phyloP scores from a whole-genome alignment of 1,140 invertebrate genomes.

The Triops cancriformis region DNA sequence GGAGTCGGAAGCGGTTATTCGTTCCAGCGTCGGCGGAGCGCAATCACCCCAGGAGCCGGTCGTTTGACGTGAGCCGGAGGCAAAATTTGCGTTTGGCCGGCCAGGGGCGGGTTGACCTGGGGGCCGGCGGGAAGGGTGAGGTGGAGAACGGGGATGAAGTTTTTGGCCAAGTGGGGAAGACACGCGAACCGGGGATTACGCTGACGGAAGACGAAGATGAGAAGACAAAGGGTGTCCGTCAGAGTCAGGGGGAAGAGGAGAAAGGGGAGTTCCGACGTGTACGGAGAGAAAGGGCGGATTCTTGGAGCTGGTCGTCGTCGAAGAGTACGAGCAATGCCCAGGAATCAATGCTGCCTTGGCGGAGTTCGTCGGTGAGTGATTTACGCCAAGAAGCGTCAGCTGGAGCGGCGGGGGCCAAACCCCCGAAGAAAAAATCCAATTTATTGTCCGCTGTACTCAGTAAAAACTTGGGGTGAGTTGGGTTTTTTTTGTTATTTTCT shows the following conservation, averaged over 20 bases:
- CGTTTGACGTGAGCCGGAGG: background rate
- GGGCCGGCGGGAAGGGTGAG: background rate
- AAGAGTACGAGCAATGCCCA: background rate
- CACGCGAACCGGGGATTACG: no score
- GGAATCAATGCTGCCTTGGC: background rate
- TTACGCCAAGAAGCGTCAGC: background rate
- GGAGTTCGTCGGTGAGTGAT: background rate
- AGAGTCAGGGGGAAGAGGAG: background rate
- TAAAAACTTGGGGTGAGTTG: background rate
- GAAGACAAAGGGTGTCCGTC: background rate
- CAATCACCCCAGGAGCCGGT: background rate
- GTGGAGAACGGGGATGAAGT: no score
- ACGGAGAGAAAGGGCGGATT: background rate
- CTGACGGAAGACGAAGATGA: background rate
- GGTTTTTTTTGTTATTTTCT: background rate
- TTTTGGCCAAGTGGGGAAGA: no score
- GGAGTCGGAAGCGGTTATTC: background rate
- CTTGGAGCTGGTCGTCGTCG: background rate
- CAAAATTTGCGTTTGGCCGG: no score
- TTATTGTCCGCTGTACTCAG: background rate
- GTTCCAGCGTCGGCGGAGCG: background rate
- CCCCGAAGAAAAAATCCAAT: constrained; percentile 1
- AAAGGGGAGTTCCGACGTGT: background rate
- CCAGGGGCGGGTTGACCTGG: no score
- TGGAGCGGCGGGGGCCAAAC: background rate